Base-by-base conservation (phyloP, 2,113 vertebrate genomes). In the Ptyas mucosa region DNA sequence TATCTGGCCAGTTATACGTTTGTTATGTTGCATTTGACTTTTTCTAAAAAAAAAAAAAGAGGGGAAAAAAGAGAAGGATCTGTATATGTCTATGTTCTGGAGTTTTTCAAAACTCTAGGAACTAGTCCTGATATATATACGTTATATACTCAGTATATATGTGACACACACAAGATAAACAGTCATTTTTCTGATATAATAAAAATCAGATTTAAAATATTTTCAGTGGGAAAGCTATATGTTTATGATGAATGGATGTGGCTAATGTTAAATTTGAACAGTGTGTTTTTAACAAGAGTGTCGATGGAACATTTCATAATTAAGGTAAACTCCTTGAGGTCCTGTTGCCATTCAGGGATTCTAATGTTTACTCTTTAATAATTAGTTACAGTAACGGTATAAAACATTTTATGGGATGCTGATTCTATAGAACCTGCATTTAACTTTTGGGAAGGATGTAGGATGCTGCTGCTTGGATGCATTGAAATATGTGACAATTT, bases 41-140 rank as follows among this genome's bases (percentile, higher is more conserved):
- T 97, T 97, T 94, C 93, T 97, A 96, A 95, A 97, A 94, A 97
- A 93, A 92, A 34, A 89, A 93, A 93, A 85, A 1, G 0, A 64
- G 58, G 61, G 58, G 57, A 88, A 11, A 93, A 52, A 43, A 29
- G 58, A 90, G 26, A 81, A 29, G 96, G 95, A 97, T 97, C 97
- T 97, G 97, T 98, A 98, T 98, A 98, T 97, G 98, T 97, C 97
- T 96, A 95, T 98, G 97, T 97, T 98, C 98, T 99, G 99, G 98
- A 98, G 97, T 97, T 96, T 97, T 98, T 99, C 98, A 99, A 98
- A 97, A 98, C 96, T 94, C 95, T 96, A 92, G 90, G 96, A 97
- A 97, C 95, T 93, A 92, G 95, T 96, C 89, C 87, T 97, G 96
- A 97, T 98, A 97, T 98, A 98, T 96, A 94, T 97, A 95, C 91